Percentiles rank a stretch among this genome's conserved stretches.
phyloP scores from a whole-genome alignment of 1,140 invertebrate species.

The Oncopodura yosiiana region DNA sequence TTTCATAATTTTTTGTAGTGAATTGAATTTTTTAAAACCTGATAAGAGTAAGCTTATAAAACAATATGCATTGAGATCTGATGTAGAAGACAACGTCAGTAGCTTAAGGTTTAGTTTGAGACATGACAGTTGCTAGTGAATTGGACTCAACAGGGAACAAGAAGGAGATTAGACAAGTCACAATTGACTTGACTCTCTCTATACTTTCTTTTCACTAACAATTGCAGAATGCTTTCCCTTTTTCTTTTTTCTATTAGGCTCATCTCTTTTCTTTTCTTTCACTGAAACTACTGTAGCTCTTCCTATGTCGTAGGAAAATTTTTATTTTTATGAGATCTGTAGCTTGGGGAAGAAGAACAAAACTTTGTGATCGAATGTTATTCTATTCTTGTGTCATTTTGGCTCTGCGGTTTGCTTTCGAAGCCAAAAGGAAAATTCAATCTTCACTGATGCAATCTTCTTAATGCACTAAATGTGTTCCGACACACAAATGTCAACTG shows the following conservation, averaged over 20 bases:
- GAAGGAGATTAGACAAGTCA: no score
- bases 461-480: constrained; percentile 35
- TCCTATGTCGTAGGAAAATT: constrained; percentile 1
- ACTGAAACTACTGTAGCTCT: background rate
- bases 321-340: background rate
- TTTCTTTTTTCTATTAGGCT: background rate
- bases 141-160: no score
- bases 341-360: background rate
- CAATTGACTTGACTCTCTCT: no score
- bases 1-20: no score
- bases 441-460: no score
- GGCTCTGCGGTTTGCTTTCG: constrained; percentile 21
- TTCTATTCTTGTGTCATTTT: constrained; percentile 4
- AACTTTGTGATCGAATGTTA: background rate
- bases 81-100: no score
- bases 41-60: no score
- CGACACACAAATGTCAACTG: constrained; percentile 30
- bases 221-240: background rate
- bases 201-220: no score
- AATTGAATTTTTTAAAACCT: no score
- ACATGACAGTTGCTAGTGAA: no score
- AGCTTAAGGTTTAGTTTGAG: no score
- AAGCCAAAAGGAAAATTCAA: constrained; percentile 31
- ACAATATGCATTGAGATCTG: no score
- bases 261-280: background rate